Conservation (phyloP, 2,797 vertebrate species). For the Spondyliosoma cantharus region DNA sequence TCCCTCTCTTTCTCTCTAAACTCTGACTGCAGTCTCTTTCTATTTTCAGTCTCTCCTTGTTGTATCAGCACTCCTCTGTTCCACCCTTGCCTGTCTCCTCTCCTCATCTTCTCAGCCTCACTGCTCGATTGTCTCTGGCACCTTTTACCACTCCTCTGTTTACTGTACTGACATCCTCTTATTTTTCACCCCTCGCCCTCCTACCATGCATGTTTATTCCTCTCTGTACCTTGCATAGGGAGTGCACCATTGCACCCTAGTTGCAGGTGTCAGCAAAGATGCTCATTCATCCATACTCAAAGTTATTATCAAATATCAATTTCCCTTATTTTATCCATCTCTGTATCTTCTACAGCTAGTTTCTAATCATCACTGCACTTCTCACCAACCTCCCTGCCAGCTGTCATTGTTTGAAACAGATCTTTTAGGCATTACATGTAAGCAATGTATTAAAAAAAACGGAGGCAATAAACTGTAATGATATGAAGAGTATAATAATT, state of each 20-base stretch:
- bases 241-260: conserved; percentile 52
- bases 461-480: conserved; percentile 20
- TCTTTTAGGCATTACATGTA: conserved; percentile 28
- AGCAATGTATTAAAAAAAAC: background rate
- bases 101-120: conserved; percentile 72
- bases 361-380: background rate
- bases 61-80: conserved; percentile 49
- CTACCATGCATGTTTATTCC: conserved; percentile 51
- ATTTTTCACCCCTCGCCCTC: conserved; percentile 31
- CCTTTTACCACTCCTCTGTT: conserved; percentile 48
- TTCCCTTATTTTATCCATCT: too few relatives aligned
- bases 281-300: background rate
- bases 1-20: conserved; percentile 19
- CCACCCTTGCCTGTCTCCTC: conserved; percentile 52
- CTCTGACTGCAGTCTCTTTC: conserved; percentile 49
- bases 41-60: conserved; percentile 63
- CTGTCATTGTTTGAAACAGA: conserved; percentile 17
- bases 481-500: conserved; percentile 45
- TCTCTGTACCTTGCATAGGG: conserved; percentile 15
- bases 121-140: conserved; percentile 57
- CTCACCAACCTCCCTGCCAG: background rate
- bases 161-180: conserved; percentile 39
- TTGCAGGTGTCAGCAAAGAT: conserved; percentile 63
- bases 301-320: too few relatives aligned
- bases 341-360: too few relatives aligned